Percentiles rank a stretch among this genome's conserved stretches.
Evolutionary conservation across 1,140 invertebrate genomes (phyloP).

Genomic region (Chymomyza costata): DNA sequence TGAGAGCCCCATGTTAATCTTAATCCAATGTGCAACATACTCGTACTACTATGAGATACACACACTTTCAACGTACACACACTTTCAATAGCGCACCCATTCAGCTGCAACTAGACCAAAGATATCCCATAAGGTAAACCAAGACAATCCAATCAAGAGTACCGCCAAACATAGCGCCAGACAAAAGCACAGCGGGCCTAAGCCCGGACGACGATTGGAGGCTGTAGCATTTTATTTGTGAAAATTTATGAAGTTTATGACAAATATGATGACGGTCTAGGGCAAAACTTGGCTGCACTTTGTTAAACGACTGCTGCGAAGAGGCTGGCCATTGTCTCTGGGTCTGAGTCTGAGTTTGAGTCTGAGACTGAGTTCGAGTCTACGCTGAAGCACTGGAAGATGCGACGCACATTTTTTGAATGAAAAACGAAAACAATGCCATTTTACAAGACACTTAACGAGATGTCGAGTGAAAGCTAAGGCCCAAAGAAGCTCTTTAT

Average conservation of each 20-base stretch:
- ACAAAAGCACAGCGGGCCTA: too few species aligned
- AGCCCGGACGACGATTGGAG: too few species aligned
- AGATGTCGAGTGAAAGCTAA: constrained; percentile 68
- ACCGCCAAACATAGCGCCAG: too few species aligned
- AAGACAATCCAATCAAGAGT: neutral
- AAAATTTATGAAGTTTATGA: constrained; percentile 66
- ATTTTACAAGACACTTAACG: constrained; percentile 71
- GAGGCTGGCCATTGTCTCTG: constrained; percentile 33
- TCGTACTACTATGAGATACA: constrained; percentile 14
- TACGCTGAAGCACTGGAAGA: too few species aligned
- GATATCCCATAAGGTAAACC: too few species aligned
- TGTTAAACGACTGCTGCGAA: constrained; percentile 24
- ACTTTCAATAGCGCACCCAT: constrained; percentile 8
- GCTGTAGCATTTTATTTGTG: constrained; percentile 8
- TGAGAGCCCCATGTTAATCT: too few species aligned
- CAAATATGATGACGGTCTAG: constrained; percentile 69
- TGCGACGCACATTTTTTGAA: constrained; percentile 63
- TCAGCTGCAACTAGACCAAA: too few species aligned
- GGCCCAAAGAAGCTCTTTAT: constrained; percentile 8
- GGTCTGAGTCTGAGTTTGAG: too few species aligned
- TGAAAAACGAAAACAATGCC: constrained; percentile 71
- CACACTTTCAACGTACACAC: constrained; percentile 8
- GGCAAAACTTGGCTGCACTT: constrained; percentile 44
- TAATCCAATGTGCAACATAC: too few species aligned
- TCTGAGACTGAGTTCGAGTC: too few species aligned